Base-by-base conservation (phyloP, 2,113 vertebrate genomes). In the Hiodon tergisus region DNA sequence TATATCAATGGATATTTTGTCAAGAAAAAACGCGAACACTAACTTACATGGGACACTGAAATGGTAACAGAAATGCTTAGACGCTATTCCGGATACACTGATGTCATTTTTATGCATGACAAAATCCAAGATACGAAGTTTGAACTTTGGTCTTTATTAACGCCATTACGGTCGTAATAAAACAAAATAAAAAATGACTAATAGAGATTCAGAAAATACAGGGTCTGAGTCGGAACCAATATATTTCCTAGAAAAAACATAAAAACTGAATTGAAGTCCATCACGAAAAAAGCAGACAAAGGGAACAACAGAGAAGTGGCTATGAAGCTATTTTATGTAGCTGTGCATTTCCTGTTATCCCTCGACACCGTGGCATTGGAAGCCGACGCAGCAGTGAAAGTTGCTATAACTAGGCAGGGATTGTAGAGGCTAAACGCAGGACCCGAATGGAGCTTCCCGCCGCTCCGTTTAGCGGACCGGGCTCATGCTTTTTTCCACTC, bases 401-500 rank as follows among this genome's bases (percentile, higher is more conserved):
- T 82, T 72, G 83, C 81, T 80, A 78, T 85, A 81, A 86, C 85
- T 87, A 88, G 86, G 82, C 83, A 84, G 84, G 58, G 76, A 79
- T 87, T 88, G 83, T 78, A 76, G 70, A 81, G 84, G 82, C 83
- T 82, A 82, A 87, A 79, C 71, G 9, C 52, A 61, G 70, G 74
- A 80, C 84, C 88, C 69, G 75, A 84, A 76, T 81, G 58, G 68
- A 81, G 83, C 73, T 81, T 82, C 78, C 73, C 77, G 84, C 80
- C 83, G 80, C 84, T 80, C 84, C 78, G 84, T 85, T 89, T 89
- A 86, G 85, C 78, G 75, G 69, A 84, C 83, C 76, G 87, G 84
- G 90, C 87, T 85, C 84, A 81, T 88, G 86, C 85, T 88, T 83
- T 89, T 85, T 86, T 77, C 83, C 84, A 81, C 85, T 84, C 71